Percentiles rank a stretch among this genome's conserved stretches.
phyloP scores from a whole-genome alignment of 2,888 invertebrate genomes.

The Lycaena phlaeas region DNA sequence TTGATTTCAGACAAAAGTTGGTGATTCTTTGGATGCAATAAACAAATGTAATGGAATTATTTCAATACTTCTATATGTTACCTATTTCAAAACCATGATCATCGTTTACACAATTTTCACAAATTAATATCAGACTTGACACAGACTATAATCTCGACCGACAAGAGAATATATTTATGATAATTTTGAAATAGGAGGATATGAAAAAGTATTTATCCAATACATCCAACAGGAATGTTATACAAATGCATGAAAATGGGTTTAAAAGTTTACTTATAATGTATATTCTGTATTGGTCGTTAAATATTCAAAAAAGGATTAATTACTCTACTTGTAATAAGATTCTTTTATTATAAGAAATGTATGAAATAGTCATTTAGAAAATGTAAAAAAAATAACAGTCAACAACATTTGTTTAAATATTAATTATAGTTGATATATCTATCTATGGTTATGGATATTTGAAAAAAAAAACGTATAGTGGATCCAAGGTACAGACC shows the following conservation, averaged over 20 bases:
- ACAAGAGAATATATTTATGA: too few species aligned
- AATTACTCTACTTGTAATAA: conserved; percentile 4
- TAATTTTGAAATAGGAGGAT: too few species aligned
- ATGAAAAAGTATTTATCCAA: neutral
- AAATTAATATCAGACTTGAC: too few species aligned
- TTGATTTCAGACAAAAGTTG: too few species aligned
- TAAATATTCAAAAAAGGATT: conserved; percentile 7
- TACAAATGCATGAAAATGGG: conserved; percentile 7
- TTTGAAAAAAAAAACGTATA: too few species aligned
- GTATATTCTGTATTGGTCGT: conserved; percentile 4
- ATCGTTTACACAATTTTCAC: too few species aligned
- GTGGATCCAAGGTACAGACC: neutral
- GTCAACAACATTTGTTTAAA: conserved; percentile 20
- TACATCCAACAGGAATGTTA: conserved; percentile 3
- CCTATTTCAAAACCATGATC: too few species aligned
- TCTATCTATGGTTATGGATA: conserved; percentile 4
- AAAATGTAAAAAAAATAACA: conserved; percentile 25
- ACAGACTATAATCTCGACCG: too few species aligned
- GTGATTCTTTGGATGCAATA: too few species aligned
- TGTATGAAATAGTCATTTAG: conserved; percentile 11
- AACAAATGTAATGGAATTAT: too few species aligned
- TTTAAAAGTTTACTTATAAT: conserved; percentile 1
- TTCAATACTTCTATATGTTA: too few species aligned
- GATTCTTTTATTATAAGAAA: conserved; percentile 8
- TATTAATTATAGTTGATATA: conserved; percentile 15